phyloP scores from a whole-genome alignment of 2,113 vertebrate species.

The Monopterus albus region DNA sequence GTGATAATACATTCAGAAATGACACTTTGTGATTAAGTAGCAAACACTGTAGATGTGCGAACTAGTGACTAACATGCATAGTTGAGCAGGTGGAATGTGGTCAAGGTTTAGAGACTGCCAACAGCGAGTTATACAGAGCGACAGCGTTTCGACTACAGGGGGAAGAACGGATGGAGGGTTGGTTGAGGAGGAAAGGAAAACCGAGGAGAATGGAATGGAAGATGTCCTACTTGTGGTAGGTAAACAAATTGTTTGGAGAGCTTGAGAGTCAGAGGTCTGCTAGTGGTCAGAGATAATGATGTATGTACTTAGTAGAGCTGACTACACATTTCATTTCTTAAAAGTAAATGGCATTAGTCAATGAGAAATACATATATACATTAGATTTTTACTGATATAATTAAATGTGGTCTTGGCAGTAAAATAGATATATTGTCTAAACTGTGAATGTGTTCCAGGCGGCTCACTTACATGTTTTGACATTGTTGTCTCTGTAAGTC shows the following conservation, averaged over 20 bases:
- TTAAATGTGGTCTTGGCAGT: not conserved
- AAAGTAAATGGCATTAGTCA: constrained; percentile 30
- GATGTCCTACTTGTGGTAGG: constrained; percentile 55
- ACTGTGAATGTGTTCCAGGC: not conserved
- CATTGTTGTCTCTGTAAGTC: constrained; percentile 87
- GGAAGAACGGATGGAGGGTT: constrained; percentile 3
- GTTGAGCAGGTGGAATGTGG: constrained; percentile 52
- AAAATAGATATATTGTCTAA: too few species aligned
- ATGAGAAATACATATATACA: constrained; percentile 26
- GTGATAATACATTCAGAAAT: constrained; percentile 18
- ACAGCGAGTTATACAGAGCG: constrained; percentile 57
- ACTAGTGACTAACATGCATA: constrained; percentile 69
- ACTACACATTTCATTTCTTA: constrained; percentile 19
- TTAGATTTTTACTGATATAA: not conserved
- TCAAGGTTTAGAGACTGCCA: constrained; percentile 40
- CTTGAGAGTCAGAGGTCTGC: constrained; percentile 36
- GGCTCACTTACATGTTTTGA: constrained; percentile 83
- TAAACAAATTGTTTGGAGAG: constrained; percentile 48
- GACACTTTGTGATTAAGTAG: constrained; percentile 17
- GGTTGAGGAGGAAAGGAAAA: constrained; percentile 34
- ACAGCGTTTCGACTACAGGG: constrained; percentile 47
- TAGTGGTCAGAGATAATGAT: constrained; percentile 32
- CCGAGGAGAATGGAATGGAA: constrained; percentile 45
- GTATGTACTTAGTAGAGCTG: constrained; percentile 29
- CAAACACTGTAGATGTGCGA: constrained; percentile 32